Evolutionary conservation across 2,797 vertebrate genomes (phyloP).

Genomic region (Myotis vivesi): DNA sequence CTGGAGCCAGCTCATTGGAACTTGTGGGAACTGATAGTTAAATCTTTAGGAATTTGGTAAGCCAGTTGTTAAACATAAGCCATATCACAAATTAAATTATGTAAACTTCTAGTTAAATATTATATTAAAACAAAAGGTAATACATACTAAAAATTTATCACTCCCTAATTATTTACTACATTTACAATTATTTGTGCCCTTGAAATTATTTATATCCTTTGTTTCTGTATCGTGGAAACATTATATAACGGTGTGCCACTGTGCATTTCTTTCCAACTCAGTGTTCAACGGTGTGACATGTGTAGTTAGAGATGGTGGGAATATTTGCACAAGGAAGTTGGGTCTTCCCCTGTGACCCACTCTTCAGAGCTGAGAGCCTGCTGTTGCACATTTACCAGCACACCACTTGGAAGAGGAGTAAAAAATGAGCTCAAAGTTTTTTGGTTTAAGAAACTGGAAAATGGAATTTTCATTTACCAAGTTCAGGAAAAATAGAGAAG

Average conservation of each 20-base stretch:
- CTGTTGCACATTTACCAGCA: not conserved
- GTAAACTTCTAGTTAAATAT: not conserved
- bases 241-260: not conserved
- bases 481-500: not conserved
- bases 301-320: not conserved
- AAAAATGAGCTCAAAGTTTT: not conserved
- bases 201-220: not conserved
- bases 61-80: not conserved
- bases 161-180: not conserved
- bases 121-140: not conserved
- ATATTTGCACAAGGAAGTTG: not conserved
- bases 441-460: conserved; percentile 18
- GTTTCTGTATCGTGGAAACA: not conserved
- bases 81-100: not conserved
- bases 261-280: not conserved
- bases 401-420: not conserved
- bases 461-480: conserved; percentile 21
- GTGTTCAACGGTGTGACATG: not conserved
- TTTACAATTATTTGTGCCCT: not conserved
- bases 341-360: not conserved
- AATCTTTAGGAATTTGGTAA: not conserved
- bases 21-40: not conserved
- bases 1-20: not conserved
- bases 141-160: not conserved
- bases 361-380: not conserved